phyloP scores from a whole-genome alignment of 2,888 invertebrate genomes.

The Drosophila ezoana region DNA sequence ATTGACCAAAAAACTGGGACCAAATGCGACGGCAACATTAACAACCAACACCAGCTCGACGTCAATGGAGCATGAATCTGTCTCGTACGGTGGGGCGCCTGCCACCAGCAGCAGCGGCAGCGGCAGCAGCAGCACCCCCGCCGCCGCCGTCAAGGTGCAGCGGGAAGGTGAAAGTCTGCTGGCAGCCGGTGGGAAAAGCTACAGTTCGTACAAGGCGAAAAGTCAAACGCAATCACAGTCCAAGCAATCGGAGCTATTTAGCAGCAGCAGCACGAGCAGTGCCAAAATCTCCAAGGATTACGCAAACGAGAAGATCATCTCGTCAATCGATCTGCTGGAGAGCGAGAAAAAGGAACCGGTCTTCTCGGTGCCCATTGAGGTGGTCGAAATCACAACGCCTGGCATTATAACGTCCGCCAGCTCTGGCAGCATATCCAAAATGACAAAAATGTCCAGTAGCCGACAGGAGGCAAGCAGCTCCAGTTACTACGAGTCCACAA shows the following conservation, averaged over 20 bases:
- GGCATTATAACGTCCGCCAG: conserved; percentile 52
- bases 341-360: conserved; percentile 81
- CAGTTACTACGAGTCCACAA: conserved; percentile 69
- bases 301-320: conserved; percentile 76
- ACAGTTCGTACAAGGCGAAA: conserved; percentile 58
- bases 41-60: conserved; percentile 68
- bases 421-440: conserved; percentile 67
- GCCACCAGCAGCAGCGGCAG: conserved; percentile 13
- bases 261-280: conserved; percentile 58
- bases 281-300: conserved; percentile 69
- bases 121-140: conserved; percentile 4
- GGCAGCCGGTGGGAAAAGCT: conserved; percentile 42
- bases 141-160: background rate
- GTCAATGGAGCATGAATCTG: conserved; percentile 73
- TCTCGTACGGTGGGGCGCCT: conserved; percentile 50
- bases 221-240: conserved; percentile 58
- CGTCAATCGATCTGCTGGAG: conserved; percentile 81
- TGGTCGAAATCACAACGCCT: conserved; percentile 72
- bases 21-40: conserved; percentile 66
- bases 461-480: conserved; percentile 60
- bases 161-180: conserved; percentile 21
- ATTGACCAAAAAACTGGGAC: conserved; percentile 70
- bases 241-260: conserved; percentile 51
- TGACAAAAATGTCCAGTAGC: conserved; percentile 56
- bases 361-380: conserved; percentile 82